Percentiles rank a stretch among this genome's conserved stretches.
phyloP scores from a whole-genome alignment of 2,888 invertebrate genomes.

The Nomada fabriciana region DNA sequence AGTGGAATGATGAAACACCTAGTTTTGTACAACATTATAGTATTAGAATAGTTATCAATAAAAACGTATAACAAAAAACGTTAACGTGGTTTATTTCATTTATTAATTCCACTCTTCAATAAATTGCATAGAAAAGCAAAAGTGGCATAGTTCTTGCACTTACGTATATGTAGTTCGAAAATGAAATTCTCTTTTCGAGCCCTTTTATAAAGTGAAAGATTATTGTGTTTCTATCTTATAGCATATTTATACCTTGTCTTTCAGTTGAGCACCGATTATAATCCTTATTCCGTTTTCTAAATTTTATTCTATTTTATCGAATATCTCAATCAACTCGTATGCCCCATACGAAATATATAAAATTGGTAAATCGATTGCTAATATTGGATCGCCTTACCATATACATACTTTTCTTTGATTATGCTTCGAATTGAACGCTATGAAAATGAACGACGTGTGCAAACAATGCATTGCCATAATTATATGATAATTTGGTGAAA shows the following conservation, averaged over 20 bases:
- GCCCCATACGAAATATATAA: constrained; percentile 3
- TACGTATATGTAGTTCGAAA: constrained; percentile 15
- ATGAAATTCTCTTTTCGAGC: constrained; percentile 50
- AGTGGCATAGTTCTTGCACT: constrained; percentile 68
- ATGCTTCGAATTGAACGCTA: not conserved
- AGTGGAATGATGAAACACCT: constrained; percentile 70
- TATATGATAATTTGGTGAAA: constrained; percentile 35
- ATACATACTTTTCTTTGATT: not conserved
- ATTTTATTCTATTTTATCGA: constrained; percentile 33
- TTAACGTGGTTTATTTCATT: constrained; percentile 40
- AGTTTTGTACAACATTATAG: constrained; percentile 72
- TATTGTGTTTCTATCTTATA: constrained; percentile 50
- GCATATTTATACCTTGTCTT: constrained; percentile 51
- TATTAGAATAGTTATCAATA: constrained; percentile 61
- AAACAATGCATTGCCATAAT: not conserved
- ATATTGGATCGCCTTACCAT: not conserved
- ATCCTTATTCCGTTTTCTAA: constrained; percentile 56
- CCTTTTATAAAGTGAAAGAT: constrained; percentile 28
- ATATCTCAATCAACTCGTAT: constrained; percentile 10
- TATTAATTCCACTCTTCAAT: constrained; percentile 70
- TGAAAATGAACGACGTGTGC: constrained; percentile 11
- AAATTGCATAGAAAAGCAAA: constrained; percentile 59
- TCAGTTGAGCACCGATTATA: constrained; percentile 65
- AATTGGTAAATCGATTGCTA: constrained; percentile 7
- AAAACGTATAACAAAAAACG: constrained; percentile 60